Evolutionary conservation across 1,140 invertebrate genomes (phyloP), one percentile per base, ranked within the genome.

Genomic region (Antheraea mylitta): DNA sequence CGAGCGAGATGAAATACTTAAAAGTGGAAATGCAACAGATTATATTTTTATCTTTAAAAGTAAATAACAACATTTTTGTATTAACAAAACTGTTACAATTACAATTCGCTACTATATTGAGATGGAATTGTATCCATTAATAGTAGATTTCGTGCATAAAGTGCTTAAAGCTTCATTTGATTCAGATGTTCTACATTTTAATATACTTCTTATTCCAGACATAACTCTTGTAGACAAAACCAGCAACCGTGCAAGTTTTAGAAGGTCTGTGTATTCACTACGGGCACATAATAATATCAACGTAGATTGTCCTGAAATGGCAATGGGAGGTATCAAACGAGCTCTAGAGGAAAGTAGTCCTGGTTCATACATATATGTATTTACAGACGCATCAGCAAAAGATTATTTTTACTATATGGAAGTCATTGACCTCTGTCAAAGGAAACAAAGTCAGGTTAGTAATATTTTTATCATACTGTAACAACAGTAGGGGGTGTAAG

Each of bases 351-450:
- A 90, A 3, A 93, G 94, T 45, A 77, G 93, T 16, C 95, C 95
- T 0, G 92, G 93, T 62, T 96, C 95, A 0, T 95, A 93, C 78
- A 93, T 96, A 64, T 96, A 95, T 80, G 95, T 96, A 0, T 96
- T 96, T 79, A 96, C 95, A 3, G 95, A 96, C 82, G 95, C 95
- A 8, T 81, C 94, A 19, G 92, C 95, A 1, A 73, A 71, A 65
- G 71, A 95, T 58, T 7, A 53, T 53, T 53, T 53, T 1, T 5
- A 53, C 1, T 16, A 53, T 13, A 11, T 16, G n/a, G 7, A 38
- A 36, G 48, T 67, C 11, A 67, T 18, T 30, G 58, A 67, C 10
- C 7, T 67, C 13, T 71, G 69, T 36, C 64, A 71, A 58, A 63
- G 38, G 16, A 71, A 66, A 63, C 69, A 67, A 48, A 45, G 11